Evolutionary conservation across 2,113 vertebrate genomes (phyloP).

Genomic region (Sander vitreus): DNA sequence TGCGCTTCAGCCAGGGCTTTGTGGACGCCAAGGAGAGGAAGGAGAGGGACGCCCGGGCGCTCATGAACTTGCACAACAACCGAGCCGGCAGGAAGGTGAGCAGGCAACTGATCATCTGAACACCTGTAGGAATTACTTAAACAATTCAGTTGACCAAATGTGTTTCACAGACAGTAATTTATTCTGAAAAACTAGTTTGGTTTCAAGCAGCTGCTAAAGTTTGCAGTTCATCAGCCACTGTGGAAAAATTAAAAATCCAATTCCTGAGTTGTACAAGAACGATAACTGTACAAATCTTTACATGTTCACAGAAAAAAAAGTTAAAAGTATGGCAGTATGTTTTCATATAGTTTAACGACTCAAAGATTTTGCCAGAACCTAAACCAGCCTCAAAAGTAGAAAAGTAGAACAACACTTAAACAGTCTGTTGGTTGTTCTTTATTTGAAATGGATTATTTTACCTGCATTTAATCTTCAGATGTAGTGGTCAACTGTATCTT

Average conservation of each 20-base stretch:
- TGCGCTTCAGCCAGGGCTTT: constrained; percentile 92
- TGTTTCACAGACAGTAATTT: neutral
- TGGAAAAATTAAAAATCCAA: no score
- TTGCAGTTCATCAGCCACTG: no score
- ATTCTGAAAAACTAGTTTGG: no score
- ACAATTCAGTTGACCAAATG: neutral
- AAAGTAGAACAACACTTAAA: neutral
- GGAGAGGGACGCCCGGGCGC: constrained; percentile 91
- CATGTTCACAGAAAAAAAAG: no score
- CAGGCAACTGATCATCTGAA: neutral
- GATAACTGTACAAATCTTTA: neutral
- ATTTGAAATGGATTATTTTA: neutral
- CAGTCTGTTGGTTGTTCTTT: neutral
- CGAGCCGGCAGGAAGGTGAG: constrained; percentile 93
- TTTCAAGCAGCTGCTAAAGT: no score
- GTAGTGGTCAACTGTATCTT: neutral
- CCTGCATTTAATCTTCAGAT: neutral
- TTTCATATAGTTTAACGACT: neutral
- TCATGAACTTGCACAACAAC: constrained; percentile 98
- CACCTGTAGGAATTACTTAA: neutral
- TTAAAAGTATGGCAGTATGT: neutral
- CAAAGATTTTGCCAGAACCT: neutral
- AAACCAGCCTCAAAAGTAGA: neutral
- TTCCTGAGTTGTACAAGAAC: neutral
- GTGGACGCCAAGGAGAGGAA: constrained; percentile 93